A percentile compares a stretch with the other conserved stretches of the same genome.
These are phyloP conservation scores for Bubalus kerabau DNA, from an alignment of 2,113 vertebrate species.

Conservation along the genomic window DNA sequence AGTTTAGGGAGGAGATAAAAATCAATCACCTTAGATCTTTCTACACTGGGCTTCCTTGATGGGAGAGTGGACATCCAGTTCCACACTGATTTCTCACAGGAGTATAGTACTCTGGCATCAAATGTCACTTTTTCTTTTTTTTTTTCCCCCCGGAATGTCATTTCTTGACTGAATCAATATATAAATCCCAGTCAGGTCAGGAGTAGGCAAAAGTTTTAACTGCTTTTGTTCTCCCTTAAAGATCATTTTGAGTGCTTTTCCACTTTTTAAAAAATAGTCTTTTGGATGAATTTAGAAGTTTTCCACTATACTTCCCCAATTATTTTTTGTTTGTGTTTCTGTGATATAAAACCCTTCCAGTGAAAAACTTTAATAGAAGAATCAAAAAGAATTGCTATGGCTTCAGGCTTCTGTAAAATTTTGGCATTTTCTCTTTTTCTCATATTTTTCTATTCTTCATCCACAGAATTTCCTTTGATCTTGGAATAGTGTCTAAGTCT, in stretches of 20 bases:
- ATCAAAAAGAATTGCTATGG: background rate
- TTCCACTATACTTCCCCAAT: background rate
- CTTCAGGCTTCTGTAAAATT: background rate
- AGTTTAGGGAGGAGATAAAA: background rate
- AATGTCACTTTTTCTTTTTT: background rate
- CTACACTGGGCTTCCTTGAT: no score
- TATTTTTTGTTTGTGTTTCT: background rate
- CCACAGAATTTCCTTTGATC: background rate
- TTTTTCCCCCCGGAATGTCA: background rate
- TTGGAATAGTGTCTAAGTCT: background rate
- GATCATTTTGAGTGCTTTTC: background rate
- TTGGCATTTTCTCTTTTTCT: background rate
- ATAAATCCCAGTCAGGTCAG: background rate
- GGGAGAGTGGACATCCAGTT: background rate
- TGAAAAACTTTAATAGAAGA: background rate
- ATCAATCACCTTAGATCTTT: background rate
- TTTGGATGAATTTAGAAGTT: background rate
- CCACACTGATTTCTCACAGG: background rate
- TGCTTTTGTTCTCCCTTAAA: background rate
- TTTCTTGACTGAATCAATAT: background rate
- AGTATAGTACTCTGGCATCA: background rate
- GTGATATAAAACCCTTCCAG: background rate
- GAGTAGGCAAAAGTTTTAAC: background rate
- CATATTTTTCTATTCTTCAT: background rate
- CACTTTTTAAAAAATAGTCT: background rate